These are phyloP conservation scores for Tryphoninae sp. DNA, from an alignment of 2,888 invertebrate species.

Conservation along the genomic window DNA sequence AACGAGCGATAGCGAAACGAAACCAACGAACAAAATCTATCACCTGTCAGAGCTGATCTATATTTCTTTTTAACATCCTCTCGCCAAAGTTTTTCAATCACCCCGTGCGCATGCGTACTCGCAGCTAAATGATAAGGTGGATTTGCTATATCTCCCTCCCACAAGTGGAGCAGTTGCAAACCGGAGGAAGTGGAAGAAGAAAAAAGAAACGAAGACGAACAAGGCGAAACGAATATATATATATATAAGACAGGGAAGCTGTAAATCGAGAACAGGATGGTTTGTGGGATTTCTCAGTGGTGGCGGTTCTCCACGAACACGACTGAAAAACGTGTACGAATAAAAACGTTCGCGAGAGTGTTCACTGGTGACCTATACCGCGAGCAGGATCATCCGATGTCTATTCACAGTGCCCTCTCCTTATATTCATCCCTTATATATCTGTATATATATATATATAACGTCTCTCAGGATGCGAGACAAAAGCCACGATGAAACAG, in stretches of 20 bases:
- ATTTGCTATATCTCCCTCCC: background rate
- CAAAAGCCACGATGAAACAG: slow-evolving; percentile 81
- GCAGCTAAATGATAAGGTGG: background rate
- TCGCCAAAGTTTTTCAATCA: background rate
- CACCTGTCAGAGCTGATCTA: slow-evolving; percentile 52
- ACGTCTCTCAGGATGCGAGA: slow-evolving; percentile 80
- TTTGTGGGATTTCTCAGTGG: slow-evolving; percentile 57
- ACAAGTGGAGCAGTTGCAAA: background rate
- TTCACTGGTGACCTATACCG: slow-evolving; percentile 78
- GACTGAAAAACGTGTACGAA: slow-evolving; percentile 51
- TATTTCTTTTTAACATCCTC: slow-evolving; percentile 4
- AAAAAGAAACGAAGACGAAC: background rate
- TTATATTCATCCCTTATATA: slow-evolving; percentile 74
- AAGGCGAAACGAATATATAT: background rate
- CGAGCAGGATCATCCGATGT: slow-evolving; percentile 79
- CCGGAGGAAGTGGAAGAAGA: background rate
- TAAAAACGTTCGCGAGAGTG: slow-evolving; percentile 70
- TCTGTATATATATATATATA: slow-evolving; percentile 31
- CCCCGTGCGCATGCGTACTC: background rate
- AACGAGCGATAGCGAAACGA: slow-evolving; percentile 42
- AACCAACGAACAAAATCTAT: slow-evolving; percentile 53
- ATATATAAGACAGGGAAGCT: slow-evolving; percentile 35
- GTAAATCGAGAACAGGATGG: slow-evolving; percentile 31
- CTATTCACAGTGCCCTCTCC: slow-evolving; percentile 75
- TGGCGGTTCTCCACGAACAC: slow-evolving; percentile 46